A percentile compares a stretch with the other conserved stretches of the same genome.
These are phyloP conservation scores for Peucedramus taeniatus DNA, from an alignment of 2,113 vertebrate genomes.

Conservation along the genomic window DNA sequence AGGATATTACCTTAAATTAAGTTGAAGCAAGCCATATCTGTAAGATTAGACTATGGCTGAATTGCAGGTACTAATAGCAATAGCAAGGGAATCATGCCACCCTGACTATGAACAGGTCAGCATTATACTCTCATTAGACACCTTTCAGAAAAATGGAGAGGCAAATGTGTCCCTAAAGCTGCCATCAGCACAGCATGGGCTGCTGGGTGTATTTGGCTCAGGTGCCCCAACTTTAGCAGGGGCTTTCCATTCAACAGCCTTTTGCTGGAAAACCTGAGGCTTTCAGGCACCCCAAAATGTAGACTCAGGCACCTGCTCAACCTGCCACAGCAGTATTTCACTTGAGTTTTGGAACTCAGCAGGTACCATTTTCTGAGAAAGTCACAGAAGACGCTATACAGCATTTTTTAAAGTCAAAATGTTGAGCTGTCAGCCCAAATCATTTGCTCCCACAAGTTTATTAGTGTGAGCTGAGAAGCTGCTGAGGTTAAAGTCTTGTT, in stretches of 20 bases:
- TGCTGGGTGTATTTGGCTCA: background rate
- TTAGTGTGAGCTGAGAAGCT: background rate
- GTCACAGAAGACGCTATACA: background rate
- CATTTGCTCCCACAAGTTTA: background rate
- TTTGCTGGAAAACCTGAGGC: background rate
- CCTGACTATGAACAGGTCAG: background rate
- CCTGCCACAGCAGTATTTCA: background rate
- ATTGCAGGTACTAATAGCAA: background rate
- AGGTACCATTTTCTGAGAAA: background rate
- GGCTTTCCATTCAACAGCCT: background rate
- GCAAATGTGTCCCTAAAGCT: background rate
- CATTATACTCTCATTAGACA: background rate
- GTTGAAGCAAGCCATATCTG: background rate
- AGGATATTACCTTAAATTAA: conserved; percentile 28
- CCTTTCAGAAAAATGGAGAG: background rate
- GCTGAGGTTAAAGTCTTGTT: background rate
- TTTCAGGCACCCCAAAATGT: rapidly evolving
- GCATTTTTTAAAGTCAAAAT: background rate
- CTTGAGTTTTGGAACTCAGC: background rate
- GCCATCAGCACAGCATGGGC: background rate
- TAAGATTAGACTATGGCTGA: background rate
- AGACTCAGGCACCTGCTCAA: background rate
- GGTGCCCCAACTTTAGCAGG: background rate
- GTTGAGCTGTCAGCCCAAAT: background rate
- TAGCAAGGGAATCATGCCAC: background rate